Conservation (phyloP, 2,797 vertebrate genomes). For the Falco rusticolus region DNA sequence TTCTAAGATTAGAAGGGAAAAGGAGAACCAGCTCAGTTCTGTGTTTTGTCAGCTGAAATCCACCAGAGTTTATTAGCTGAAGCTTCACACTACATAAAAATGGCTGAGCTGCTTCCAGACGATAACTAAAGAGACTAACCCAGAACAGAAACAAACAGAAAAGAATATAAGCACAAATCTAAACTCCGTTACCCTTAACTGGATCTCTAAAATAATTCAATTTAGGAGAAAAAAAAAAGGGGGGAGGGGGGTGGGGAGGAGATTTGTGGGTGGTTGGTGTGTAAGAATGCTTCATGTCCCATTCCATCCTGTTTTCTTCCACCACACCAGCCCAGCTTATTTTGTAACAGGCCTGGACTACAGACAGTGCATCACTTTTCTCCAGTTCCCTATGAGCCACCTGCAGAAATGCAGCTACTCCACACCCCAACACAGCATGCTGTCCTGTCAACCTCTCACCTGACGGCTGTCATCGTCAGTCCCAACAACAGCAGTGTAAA, state of each 20-base stretch:
- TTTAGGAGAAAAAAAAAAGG: background rate
- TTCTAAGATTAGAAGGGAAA: background rate
- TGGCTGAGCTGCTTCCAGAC: background rate
- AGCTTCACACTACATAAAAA: background rate
- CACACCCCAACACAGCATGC: accelerated
- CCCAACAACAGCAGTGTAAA: background rate
- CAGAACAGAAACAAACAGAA: background rate
- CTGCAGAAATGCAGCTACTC: background rate
- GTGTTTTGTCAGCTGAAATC: background rate
- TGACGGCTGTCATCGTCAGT: background rate
- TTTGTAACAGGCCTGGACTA: background rate
- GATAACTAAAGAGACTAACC: background rate
- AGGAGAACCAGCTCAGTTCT: background rate
- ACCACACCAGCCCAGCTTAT: accelerated
- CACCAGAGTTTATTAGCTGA: background rate
- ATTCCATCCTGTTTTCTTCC: background rate
- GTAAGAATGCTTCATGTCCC: background rate
- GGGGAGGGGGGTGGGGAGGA: accelerated
- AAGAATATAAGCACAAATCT: background rate
- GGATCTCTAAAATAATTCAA: background rate
- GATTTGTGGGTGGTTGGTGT: background rate
- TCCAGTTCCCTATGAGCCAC: accelerated
- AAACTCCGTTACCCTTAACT: background rate
- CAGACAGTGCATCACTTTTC: background rate
- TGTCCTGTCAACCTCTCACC: background rate